These are phyloP conservation scores for Eudasyphora cyanicolor DNA, from an alignment of 2,888 invertebrate genomes.

Conservation along the genomic window DNA sequence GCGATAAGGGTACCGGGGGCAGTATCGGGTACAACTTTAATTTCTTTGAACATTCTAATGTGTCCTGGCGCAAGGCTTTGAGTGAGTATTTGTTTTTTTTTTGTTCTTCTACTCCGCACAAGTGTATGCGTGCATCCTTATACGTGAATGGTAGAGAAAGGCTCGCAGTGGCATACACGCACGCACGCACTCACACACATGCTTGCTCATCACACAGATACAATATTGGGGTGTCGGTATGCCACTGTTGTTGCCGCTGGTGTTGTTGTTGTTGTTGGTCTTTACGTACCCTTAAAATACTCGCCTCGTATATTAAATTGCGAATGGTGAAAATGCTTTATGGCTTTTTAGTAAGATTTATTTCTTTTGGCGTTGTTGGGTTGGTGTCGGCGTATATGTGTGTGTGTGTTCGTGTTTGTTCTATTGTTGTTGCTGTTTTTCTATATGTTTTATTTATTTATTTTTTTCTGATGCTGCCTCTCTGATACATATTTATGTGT, in stretches of 20 bases:
- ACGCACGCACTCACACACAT: slow-evolving; percentile 23
- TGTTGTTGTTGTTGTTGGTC: slow-evolving; percentile 7
- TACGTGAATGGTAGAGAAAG: slow-evolving; percentile 70
- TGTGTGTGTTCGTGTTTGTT: too few species aligned
- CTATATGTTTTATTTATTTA: slow-evolving; percentile 78
- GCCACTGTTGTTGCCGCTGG: too few species aligned
- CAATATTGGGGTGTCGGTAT: slow-evolving; percentile 6
- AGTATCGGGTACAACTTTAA: slow-evolving; percentile 61
- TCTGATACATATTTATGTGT: slow-evolving; percentile 70
- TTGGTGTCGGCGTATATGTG: slow-evolving; percentile 67
- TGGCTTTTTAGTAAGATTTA: slow-evolving; percentile 79
- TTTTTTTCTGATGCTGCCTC: slow-evolving; percentile 70
- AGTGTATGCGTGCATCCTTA: slow-evolving; percentile 33
- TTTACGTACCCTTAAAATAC: slow-evolving; percentile 38
- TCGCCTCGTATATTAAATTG: slow-evolving; percentile 77
- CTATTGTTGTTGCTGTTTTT: slow-evolving; percentile 64
- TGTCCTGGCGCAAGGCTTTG: slow-evolving; percentile 50
- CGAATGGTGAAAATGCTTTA: slow-evolving; percentile 79
- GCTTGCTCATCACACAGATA: slow-evolving; percentile 22
- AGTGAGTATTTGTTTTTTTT: too few species aligned
- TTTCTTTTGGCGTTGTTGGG: slow-evolving; percentile 78
- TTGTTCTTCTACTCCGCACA: too few species aligned
- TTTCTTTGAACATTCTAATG: slow-evolving; percentile 62
- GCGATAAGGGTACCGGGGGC: slow-evolving; percentile 46
- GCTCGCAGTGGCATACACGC: slow-evolving; percentile 10